A percentile compares a stretch with the other conserved stretches of the same genome.
These are phyloP conservation scores for Xanthostigma xanthostigma DNA, from an alignment of 2,888 invertebrate genomes.

Conservation along the genomic window DNA sequence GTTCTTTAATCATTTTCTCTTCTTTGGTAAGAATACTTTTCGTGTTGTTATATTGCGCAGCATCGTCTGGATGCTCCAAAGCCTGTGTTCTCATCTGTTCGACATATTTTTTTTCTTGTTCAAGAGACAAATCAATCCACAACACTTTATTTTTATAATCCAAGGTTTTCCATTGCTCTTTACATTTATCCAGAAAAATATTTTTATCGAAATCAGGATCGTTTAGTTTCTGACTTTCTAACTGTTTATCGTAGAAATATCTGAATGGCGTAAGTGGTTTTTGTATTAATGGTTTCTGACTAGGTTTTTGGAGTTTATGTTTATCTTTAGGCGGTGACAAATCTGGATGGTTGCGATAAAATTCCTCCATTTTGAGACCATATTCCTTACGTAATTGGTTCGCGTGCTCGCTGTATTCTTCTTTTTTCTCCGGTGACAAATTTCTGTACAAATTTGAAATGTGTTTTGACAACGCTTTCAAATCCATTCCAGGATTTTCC, in stretches of 20 bases:
- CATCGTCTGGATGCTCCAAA: slow-evolving; percentile 25
- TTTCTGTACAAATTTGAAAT: slow-evolving; percentile 31
- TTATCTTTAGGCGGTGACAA: slow-evolving; percentile 17
- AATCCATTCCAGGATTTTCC: slow-evolving; percentile 32
- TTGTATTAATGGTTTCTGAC: slow-evolving; percentile 18
- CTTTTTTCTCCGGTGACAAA: slow-evolving; percentile 29
- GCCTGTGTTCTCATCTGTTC: slow-evolving; percentile 23
- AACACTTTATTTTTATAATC: slow-evolving; percentile 32
- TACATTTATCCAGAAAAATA: slow-evolving; percentile 26
- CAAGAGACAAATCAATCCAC: slow-evolving; percentile 33
- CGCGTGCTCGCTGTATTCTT: slow-evolving; percentile 30
- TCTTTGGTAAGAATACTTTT: slow-evolving; percentile 33
- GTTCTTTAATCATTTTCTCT: slow-evolving; percentile 31
- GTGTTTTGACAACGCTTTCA: slow-evolving; percentile 31
- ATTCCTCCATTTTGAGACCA: slow-evolving; percentile 29
- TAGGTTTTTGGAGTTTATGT: slow-evolving; percentile 11
- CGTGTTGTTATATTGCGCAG: slow-evolving; percentile 13
- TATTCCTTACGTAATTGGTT: slow-evolving; percentile 30
- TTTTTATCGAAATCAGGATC: slow-evolving; percentile 20
- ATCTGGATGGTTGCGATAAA: slow-evolving; percentile 31
- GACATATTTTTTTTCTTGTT: slow-evolving; percentile 26
- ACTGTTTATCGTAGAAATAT: slow-evolving; percentile 24
- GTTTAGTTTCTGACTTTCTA: slow-evolving; percentile 19
- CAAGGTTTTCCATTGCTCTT: slow-evolving; percentile 31
- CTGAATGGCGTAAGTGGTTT: slow-evolving; percentile 31